phyloP scores from a whole-genome alignment of 2,888 invertebrate genomes.

The Andrena chrysosceles region DNA sequence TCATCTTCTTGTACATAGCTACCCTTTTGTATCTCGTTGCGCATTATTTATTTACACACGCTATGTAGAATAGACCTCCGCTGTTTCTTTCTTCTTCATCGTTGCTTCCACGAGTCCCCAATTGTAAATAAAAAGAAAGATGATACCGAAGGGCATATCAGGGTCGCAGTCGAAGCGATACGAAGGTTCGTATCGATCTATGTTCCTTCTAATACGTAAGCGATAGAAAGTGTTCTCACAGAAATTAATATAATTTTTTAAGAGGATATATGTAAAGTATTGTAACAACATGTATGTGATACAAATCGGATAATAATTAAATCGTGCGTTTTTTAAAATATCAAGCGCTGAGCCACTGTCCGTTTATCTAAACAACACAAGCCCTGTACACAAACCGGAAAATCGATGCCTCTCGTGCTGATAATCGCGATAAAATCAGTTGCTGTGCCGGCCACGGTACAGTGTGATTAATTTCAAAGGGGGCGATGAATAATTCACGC shows the following conservation, averaged over 20 bases:
- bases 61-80: conserved; percentile 40
- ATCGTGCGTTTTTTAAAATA: conserved; percentile 30
- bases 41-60: conserved; percentile 68
- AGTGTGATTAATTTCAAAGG: conserved; percentile 25
- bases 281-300: conserved; percentile 41
- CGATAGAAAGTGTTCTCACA: not conserved
- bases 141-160: conserved; percentile 11
- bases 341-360: not conserved
- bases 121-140: conserved; percentile 61
- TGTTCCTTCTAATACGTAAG: conserved; percentile 26
- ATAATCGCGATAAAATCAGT: conserved; percentile 23
- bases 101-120: conserved; percentile 12
- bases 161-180: conserved; percentile 14
- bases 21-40: conserved; percentile 68
- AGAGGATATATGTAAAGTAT: conserved; percentile 32
- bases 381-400: not conserved
- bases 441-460: too few relatives aligned
- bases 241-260: conserved; percentile 47
- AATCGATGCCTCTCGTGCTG: not conserved
- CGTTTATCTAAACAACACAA: not conserved
- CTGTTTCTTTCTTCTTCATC: conserved; percentile 19
- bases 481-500: conserved; percentile 57
- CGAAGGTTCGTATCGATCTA: not conserved
- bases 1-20: conserved; percentile 72
- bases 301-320: conserved; percentile 28